A percentile compares a stretch with the other conserved stretches of the same genome.
These are phyloP conservation scores for Aselliscus stoliczkanus DNA, from an alignment of 2,797 vertebrate species.

Conservation along the genomic window DNA sequence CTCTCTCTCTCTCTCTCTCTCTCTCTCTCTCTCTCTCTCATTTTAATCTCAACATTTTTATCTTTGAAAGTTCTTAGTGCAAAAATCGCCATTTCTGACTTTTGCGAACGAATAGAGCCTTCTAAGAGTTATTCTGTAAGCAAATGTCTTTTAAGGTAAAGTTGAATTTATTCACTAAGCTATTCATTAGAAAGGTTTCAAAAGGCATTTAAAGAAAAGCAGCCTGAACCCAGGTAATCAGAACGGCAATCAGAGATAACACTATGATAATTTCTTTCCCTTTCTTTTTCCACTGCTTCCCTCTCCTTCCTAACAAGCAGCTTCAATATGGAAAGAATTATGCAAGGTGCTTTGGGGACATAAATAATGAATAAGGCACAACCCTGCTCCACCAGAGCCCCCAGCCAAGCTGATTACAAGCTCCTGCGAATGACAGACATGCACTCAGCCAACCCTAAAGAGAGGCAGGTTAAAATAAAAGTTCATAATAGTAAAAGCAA, in stretches of 20 bases:
- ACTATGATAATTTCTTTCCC: background rate
- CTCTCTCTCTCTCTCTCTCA: background rate
- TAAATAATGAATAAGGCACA: slow-evolving; percentile 25
- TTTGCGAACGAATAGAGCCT: slow-evolving; percentile 4
- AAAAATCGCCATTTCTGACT: background rate
- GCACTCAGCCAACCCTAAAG: slow-evolving; percentile 7
- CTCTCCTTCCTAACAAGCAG: background rate
- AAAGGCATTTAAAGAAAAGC: background rate
- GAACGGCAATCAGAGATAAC: background rate
- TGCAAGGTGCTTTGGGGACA: background rate
- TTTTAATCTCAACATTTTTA: background rate
- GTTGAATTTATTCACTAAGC: background rate
- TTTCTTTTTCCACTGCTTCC: background rate
- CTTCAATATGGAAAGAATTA: background rate
- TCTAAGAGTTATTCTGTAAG: background rate
- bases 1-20: background rate
- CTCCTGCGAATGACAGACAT: background rate
- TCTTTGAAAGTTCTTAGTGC: background rate
- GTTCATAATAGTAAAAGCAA: slow-evolving; percentile 35
- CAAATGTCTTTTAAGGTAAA: slow-evolving; percentile 4
- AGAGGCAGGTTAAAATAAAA: slow-evolving; percentile 35
- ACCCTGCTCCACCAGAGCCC: background rate
- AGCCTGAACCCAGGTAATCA: background rate
- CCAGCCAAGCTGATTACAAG: slow-evolving; percentile 4
- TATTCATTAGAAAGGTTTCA: background rate